Evolutionary conservation across 2,113 vertebrate genomes (phyloP).

Genomic region (Phocoena phocoena): DNA sequence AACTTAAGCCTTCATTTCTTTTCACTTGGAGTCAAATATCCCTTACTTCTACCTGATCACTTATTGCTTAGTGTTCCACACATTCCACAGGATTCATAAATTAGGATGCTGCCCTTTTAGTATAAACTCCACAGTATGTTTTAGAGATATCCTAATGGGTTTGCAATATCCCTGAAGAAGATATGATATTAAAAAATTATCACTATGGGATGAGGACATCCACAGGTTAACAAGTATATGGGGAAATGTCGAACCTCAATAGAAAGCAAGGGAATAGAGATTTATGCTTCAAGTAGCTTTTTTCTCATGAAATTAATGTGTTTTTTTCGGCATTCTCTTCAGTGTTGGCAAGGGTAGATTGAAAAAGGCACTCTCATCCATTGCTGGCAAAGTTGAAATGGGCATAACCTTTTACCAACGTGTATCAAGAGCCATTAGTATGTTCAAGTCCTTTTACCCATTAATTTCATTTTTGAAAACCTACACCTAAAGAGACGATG

Average conservation of each 20-base stretch:
- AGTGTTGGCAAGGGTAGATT: background rate
- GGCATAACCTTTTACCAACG: background rate
- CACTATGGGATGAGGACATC: background rate
- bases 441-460: background rate
- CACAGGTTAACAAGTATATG: background rate
- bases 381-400: background rate
- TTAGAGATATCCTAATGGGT: background rate
- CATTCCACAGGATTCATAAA: background rate
- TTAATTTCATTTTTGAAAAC: conserved; percentile 11
- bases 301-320: background rate
- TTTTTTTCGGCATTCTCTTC: background rate
- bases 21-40: background rate
- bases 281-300: background rate
- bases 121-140: background rate
- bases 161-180: background rate
- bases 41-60: background rate
- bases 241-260: background rate
- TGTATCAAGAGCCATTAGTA: background rate
- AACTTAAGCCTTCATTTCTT: background rate
- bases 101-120: background rate
- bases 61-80: background rate
- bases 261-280: background rate
- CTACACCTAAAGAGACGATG: background rate
- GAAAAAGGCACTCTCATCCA: background rate
- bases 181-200: background rate